Base-by-base conservation (phyloP, 1,140 invertebrate genomes). In the Drosophila guanche region DNA sequence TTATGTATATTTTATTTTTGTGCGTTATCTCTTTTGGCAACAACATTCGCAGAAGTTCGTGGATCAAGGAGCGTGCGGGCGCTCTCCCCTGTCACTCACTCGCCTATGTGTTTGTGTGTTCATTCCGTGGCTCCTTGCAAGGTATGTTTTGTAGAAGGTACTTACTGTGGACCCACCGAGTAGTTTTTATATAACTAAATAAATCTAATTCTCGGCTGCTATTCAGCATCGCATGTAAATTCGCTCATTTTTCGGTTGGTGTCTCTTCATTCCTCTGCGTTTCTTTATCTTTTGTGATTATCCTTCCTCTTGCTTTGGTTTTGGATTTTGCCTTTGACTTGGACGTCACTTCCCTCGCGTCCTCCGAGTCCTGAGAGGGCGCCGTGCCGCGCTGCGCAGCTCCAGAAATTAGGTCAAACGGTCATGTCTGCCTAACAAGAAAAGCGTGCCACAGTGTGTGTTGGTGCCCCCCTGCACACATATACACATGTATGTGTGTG, bases 331-430 rank as follows among this genome's bases (percentile, higher is more conserved):
- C 6, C 6, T 33, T 33, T 20, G 16, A 20, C 16, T 20, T 20
- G 16, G 16, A 20, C 16, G 0, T 20, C 16, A 20, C 16, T 20
- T 20, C 16, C 16, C 16, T 5, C 23, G 12, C 42, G 20, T 41
- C 50, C 48, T 14, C 27, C 5, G 23, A 37, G 33, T 57, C 70
- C 41, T 79, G 54, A 69, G 69, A 53, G 54, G 52, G 57, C 70
- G 71, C 59, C 72, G 71, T 50, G 55, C n/a, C 69, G 37, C 60
- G 72, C 62, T 61, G 75, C 70, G 48, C 75, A 84, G 76, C 63
- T 55, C 67, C 43, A 52, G 54, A 80, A 89, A 89, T 84, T 89
- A 54, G 85, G 85, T 89, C 85, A 89, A 89, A 89, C 77, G 76
- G 85, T 89, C 85, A 89, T 84, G 79, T 77, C 80, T 72, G 76